These are phyloP conservation scores for Oscheius sp. DNA, from an alignment of 1,140 invertebrate species.

Conservation along the genomic window DNA sequence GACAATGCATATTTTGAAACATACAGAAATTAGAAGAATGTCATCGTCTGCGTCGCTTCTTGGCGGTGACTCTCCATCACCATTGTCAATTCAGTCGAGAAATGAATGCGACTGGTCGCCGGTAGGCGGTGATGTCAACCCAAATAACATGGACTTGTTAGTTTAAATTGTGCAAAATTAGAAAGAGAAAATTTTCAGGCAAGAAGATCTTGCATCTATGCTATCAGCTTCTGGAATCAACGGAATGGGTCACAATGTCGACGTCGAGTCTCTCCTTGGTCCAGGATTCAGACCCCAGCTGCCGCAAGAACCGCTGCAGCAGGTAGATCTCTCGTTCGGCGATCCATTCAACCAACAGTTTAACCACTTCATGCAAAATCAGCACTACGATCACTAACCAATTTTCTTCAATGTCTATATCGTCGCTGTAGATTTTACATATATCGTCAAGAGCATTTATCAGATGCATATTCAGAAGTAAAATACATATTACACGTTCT, in stretches of 20 bases:
- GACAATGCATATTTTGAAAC: not conserved
- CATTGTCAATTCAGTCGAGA: slow-evolving; percentile 50
- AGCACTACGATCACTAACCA: too few relatives aligned
- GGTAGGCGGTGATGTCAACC: slow-evolving; percentile 46
- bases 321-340: slow-evolving; percentile 58
- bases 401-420: too few relatives aligned
- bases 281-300: slow-evolving; percentile 54
- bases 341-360: slow-evolving; percentile 40
- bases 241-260: not conserved
- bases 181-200: slow-evolving; percentile 25
- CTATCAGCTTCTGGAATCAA: slow-evolving; percentile 3
- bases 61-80: slow-evolving; percentile 55
- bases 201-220: slow-evolving; percentile 25
- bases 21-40: slow-evolving; percentile 1
- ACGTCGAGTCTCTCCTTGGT: slow-evolving; percentile 58
- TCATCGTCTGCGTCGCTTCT: slow-evolving; percentile 2
- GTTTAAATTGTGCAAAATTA: slow-evolving; percentile 8
- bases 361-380: slow-evolving; percentile 8
- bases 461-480: too few relatives aligned
- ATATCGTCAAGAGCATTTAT: too few relatives aligned
- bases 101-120: slow-evolving; percentile 59
- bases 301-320: slow-evolving; percentile 53
- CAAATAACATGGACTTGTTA: slow-evolving; percentile 57
- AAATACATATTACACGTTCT: too few relatives aligned
- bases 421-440: too few relatives aligned